Conservation (phyloP, 2,113 vertebrate genomes). For the Perca schrenkii region DNA sequence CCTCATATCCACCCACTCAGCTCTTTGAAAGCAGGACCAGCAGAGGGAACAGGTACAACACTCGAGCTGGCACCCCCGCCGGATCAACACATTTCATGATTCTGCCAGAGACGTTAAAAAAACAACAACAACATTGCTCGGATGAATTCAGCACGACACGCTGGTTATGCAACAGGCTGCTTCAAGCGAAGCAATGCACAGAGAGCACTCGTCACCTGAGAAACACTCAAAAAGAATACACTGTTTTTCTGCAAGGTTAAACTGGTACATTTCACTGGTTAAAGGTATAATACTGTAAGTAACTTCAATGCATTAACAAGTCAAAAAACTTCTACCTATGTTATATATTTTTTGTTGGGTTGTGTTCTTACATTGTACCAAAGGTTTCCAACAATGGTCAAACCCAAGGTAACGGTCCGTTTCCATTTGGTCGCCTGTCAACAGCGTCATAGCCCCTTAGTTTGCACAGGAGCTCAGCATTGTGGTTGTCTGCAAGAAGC, state of each 20-base stretch:
- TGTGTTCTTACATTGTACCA: too few relatives aligned
- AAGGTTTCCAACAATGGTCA: too few relatives aligned
- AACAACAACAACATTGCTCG: neutral
- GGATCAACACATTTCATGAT: conserved; percentile 34
- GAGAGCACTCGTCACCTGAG: conserved; percentile 28
- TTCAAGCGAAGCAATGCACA: conserved; percentile 28
- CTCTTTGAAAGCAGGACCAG: conserved; percentile 62
- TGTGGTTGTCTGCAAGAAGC: too few relatives aligned
- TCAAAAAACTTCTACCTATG: too few relatives aligned
- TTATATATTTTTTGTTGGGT: too few relatives aligned
- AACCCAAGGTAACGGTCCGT: too few relatives aligned
- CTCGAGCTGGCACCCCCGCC: conserved; percentile 30
- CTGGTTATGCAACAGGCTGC: conserved; percentile 71
- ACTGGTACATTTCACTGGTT: neutral
- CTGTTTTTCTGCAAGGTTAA: conserved; percentile 12
- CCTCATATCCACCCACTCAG: conserved; percentile 65
- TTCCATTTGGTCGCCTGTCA: too few relatives aligned
- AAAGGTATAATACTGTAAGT: too few relatives aligned
- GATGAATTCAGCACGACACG: conserved; percentile 53
- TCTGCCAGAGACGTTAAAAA: conserved; percentile 40
- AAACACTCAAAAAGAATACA: conserved; percentile 23
- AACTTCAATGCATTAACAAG: too few relatives aligned
- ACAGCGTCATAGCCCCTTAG: too few relatives aligned
- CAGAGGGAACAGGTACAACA: conserved; percentile 60
- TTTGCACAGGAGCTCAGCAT: too few relatives aligned